Base-by-base conservation (phyloP, 53 echinoderm and acorn worm genomes). In the Henricia sp. region DNA sequence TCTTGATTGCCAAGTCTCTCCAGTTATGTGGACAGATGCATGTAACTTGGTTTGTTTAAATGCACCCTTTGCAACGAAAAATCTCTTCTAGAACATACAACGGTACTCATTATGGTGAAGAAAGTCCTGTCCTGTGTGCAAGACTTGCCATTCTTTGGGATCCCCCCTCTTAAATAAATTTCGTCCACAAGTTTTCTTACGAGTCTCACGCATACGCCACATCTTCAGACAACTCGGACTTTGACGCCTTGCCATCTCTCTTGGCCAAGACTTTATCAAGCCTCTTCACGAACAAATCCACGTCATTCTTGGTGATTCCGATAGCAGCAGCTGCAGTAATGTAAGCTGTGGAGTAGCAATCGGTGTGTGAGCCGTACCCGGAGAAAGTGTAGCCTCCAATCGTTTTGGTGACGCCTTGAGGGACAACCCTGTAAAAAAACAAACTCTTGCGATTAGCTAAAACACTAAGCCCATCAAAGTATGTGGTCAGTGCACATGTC, bases 291-390 rank as follows among this genome's bases (percentile, higher is more conserved):
- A 97, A 97, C 9, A 94, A 85, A 32, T 94, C 92, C 36, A 97
- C 94, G 63, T 97, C 94, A 13, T 92, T 68, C 52, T 67, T 92
- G 35, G 92, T 94, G 73, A 97, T 97, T 17, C 97, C 97, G 16
- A 97, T 50, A 25, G 97, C 97, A 52, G 97, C 97, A 20, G 97
- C 97, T 12, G 94, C 97, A 0, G 97, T 97, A 14, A 97, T 53
- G 69, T 97, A 97, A 10, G 92, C 94, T 28, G 75, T 89, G 20
- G 90, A 86, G 71, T 97, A 97, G 34, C 21, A 14, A 77, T 97
- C 73, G 30, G 71, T 83, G 70, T 97, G 97, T 6, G 94, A 90
- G 65, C 94, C 94, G 52, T 92, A 97, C 25, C 92, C 92, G 9
- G 68, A 70, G 80, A 97, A 97, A 13, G 69, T 69, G 41, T 88